Evolutionary conservation across 2,888 invertebrate species (phyloP), one percentile per base, ranked within the genome.

Genomic region (Protonemura montana): DNA sequence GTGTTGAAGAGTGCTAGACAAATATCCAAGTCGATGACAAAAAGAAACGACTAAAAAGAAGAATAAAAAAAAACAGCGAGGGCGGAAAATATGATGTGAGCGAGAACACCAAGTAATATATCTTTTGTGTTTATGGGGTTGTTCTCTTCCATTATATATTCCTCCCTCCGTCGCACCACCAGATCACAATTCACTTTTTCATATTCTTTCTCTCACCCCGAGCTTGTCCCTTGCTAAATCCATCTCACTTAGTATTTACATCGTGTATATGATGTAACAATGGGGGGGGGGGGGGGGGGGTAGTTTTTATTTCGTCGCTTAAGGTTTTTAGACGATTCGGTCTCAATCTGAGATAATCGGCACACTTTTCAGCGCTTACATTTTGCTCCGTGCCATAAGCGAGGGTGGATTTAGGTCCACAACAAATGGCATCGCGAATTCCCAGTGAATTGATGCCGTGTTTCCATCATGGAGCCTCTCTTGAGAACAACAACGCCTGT

Each of bases 1-100:
- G 82, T 82, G 82, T 82, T 82, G 82, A 82, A 82, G 82, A 41
- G 82, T 41, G n/a, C 82, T 82, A 82, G 82, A 82, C 82, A 82
- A 82, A 82, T 82, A 82, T 82, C 41, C 35, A 3, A 13, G 41
- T 82, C 35, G 82, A 41, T 81, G n/a, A 59, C 59, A 59, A 59
- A 59, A 59, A 59, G 59, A 13, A 59, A 59, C 59, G 59, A 59
- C 59, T 59, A 59, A 59, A 59, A 59, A 59, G 59, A 78, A 28
- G 78, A 35, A 30, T 16, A 82, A 28, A 27, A 77, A 82, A 82
- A 82, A 82, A 30, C 35, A 30, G 82, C 26, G 81, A 81, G 35
- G 82, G 82, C 26, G 78, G 78, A 28, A 78, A 27, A 78, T 78
- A 26, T 26, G 42, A 82, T 82, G 82, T 82, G 76, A 84, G 26